Evolutionary conservation across 23 tunicate genomes (phyloP), one percentile per base, ranked within the genome.

Genomic region (Clavelina lepadiformis): DNA sequence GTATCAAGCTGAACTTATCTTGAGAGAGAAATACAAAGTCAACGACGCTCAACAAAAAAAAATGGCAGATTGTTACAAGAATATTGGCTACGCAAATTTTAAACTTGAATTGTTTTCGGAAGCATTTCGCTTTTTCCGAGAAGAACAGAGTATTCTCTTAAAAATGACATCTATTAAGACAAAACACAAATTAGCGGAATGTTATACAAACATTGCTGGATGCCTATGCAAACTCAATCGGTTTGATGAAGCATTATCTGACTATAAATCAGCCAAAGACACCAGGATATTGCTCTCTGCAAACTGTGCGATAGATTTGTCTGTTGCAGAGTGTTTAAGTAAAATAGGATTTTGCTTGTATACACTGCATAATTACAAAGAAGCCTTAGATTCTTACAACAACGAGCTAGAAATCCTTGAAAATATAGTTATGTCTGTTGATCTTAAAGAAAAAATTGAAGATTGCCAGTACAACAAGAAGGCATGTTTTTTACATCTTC

Each of bases 161-260:
- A 34, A 11, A 35, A 25, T 18, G 7, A 3, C 13, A 6, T 2
- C 35, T 5, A 5, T 11, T n/a, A 3, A 26, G n/a, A 28, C 26
- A 5, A 66, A 25, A 3, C 33, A 66, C 47, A 27, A 23, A 3
- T 24, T 66, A 44, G 28, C 72, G 29, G 44, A 66, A 66, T 66
- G 56, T 6, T 46, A 5, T 20, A 18, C 5, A 26, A 66, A 66
- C 29, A 66, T 66, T 46, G 72, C 30, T 23, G 72, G 72, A 21
- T 66, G 72, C 26, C 24, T 11, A 13, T 66, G 46, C 36, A 66
- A 23, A 46, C 7, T 46, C 18, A 3, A 46, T 23, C 72, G 29
- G 29, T 46, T 5, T 46, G 34, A 46, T 5, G 57, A 66, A 6
- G 72, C 72, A 7, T 23, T 66, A 18, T 5, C 28, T 23, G 2